Percentiles rank a stretch among this genome's conserved stretches.
Evolutionary conservation across 2,113 vertebrate genomes (phyloP).

Genomic region (Ageneiosus marmoratus): DNA sequence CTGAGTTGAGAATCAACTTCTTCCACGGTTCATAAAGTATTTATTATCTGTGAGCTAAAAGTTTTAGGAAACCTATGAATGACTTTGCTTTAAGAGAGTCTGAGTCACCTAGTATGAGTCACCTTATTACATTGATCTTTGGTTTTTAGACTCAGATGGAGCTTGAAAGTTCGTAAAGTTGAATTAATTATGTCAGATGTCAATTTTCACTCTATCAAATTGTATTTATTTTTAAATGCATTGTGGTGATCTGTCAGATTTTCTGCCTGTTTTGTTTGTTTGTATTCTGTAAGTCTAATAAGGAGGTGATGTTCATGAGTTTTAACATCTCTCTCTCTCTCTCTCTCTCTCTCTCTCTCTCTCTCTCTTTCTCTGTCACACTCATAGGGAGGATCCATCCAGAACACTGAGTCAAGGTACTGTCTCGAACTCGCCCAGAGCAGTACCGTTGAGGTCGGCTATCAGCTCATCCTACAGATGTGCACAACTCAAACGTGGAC

Average conservation of each 20-base stretch:
- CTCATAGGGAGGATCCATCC: conserved; percentile 86
- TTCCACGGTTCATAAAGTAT: neutral
- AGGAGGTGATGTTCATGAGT: too few species aligned
- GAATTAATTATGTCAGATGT: too few species aligned
- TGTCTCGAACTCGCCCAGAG: conserved; percentile 89
- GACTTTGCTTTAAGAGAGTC: neutral
- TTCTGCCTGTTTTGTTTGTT: too few species aligned
- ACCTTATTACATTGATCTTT: neutral
- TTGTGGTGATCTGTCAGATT: too few species aligned
- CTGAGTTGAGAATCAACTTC: neutral
- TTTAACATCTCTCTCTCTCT: too few species aligned
- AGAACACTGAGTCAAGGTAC: conserved; percentile 87
- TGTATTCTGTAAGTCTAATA: too few species aligned
- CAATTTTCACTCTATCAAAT: too few species aligned
- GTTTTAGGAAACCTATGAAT: neutral
- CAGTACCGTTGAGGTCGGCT: conserved; percentile 79
- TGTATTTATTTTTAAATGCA: too few species aligned
- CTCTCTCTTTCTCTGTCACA: neutral
- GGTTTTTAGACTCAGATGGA: neutral
- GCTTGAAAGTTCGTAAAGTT: too few species aligned
- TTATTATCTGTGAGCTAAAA: neutral
- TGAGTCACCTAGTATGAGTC: neutral
- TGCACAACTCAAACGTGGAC: conserved; percentile 91
- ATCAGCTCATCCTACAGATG: conserved; percentile 86
- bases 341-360: neutral